Percentiles rank a stretch among this genome's conserved stretches.
These are phyloP conservation scores for Cerceris rybyensis DNA, from an alignment of 2,888 invertebrate species.

Conservation along the genomic window DNA sequence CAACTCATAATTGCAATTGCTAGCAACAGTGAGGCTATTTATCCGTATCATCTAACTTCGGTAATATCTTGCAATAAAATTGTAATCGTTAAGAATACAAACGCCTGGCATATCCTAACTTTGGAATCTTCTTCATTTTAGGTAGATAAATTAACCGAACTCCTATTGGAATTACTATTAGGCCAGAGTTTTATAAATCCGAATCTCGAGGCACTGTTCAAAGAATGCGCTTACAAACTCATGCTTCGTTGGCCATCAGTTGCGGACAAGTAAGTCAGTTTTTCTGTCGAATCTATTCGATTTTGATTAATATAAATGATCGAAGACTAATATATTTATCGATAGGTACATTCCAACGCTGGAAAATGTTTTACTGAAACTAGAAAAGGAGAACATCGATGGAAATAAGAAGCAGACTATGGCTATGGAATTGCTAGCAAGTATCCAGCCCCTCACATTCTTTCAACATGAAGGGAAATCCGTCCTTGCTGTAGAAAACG, in stretches of 20 bases:
- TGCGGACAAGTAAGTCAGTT: constrained; percentile 72
- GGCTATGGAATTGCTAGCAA: constrained; percentile 76
- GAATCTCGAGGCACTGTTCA: constrained; percentile 77
- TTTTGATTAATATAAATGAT: neutral
- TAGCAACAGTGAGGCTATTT: constrained; percentile 78
- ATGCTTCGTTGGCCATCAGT: constrained; percentile 80
- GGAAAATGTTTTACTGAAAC: constrained; percentile 72
- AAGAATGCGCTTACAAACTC: constrained; percentile 78
- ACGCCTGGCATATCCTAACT: neutral
- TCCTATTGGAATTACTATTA: constrained; percentile 76
- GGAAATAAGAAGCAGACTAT: constrained; percentile 71
- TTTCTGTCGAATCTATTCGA: neutral
- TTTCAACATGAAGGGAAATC: constrained; percentile 71
- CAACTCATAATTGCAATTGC: constrained; percentile 79
- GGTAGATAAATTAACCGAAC: constrained; percentile 79
- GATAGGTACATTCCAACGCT: constrained; percentile 75
- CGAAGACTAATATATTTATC: neutral
- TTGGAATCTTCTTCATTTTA: constrained; percentile 50
- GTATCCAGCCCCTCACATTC: constrained; percentile 76
- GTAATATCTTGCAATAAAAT: constrained; percentile 61
- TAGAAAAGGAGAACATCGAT: constrained; percentile 70
- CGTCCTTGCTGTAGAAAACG: constrained; percentile 71
- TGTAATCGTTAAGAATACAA: neutral
- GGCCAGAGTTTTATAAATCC: constrained; percentile 79
- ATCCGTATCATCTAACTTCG: constrained; percentile 79